phyloP scores from a whole-genome alignment of 2,888 invertebrate genomes.

The Coenonympha arcania region DNA sequence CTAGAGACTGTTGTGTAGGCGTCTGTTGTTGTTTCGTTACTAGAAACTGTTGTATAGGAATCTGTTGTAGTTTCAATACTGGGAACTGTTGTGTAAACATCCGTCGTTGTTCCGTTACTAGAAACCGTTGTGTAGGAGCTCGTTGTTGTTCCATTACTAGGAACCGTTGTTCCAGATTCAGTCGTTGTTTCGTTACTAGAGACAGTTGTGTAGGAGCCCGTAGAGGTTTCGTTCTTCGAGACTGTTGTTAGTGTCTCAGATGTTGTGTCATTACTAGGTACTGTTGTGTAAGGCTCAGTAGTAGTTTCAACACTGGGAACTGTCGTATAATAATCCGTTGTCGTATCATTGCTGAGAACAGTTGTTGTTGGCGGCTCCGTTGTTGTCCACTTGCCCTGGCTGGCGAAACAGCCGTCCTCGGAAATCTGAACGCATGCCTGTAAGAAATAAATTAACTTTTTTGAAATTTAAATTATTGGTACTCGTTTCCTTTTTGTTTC shows the following conservation, averaged over 20 bases:
- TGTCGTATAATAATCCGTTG: neutral
- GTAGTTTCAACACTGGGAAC: neutral
- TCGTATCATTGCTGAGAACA: neutral
- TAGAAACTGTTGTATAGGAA: neutral
- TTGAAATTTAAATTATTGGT: too few relatives aligned
- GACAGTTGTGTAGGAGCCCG: neutral
- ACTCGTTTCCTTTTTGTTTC: too few relatives aligned
- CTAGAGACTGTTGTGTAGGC: neutral
- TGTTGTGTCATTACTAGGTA: too few relatives aligned
- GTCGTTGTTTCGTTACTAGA: neutral
- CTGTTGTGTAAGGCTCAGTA: neutral
- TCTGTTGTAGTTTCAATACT: neutral
- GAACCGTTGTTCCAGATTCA: neutral
- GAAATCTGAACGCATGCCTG: slow-evolving; percentile 23
- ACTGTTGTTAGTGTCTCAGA: neutral
- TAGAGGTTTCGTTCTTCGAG: neutral
- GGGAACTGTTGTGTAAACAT: neutral
- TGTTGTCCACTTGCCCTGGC: slow-evolving; percentile 7
- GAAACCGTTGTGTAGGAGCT: neutral
- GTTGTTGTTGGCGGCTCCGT: neutral
- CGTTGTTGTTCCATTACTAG: neutral
- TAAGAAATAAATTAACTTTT: too few relatives aligned
- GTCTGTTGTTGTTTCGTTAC: neutral
- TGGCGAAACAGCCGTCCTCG: slow-evolving; percentile 18
- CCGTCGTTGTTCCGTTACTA: neutral